A percentile compares a stretch with the other conserved stretches of the same genome.
phyloP scores from a whole-genome alignment of 2,797 vertebrate genomes.

The Austrolebias charrua region DNA sequence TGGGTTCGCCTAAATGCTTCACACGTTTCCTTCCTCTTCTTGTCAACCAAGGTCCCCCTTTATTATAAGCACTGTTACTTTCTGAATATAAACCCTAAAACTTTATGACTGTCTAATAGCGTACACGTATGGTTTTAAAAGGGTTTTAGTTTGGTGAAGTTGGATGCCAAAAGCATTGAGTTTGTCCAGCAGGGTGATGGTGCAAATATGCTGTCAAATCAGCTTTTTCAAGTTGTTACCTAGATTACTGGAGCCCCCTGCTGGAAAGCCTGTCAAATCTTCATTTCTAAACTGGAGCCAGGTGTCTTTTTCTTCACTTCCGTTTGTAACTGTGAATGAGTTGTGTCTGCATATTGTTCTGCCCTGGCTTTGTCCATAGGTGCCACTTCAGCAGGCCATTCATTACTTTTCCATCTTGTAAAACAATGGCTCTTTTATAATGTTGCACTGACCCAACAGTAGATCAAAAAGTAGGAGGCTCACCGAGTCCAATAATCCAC shows the following conservation, averaged over 20 bases:
- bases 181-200: slow-evolving; percentile 25
- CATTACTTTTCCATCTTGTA: slow-evolving; percentile 61
- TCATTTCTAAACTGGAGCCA: background rate
- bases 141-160: slow-evolving; percentile 13
- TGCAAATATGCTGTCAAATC: slow-evolving; percentile 8
- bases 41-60: slow-evolving; percentile 19
- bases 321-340: slow-evolving; percentile 49
- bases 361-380: slow-evolving; percentile 36
- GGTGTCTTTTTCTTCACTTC: slow-evolving; percentile 2
- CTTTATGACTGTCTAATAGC: slow-evolving; percentile 30
- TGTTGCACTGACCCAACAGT: slow-evolving; percentile 66
- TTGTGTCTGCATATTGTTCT: slow-evolving; percentile 52
- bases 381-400: slow-evolving; percentile 57
- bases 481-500: slow-evolving; percentile 72
- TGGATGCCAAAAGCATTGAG: background rate
- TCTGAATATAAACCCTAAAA: slow-evolving; percentile 25
- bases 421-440: slow-evolving; percentile 78
- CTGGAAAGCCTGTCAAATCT: slow-evolving; percentile 43
- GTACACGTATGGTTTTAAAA: slow-evolving; percentile 20
- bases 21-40: slow-evolving; percentile 26
- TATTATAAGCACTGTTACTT: slow-evolving; percentile 15
- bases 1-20: slow-evolving; percentile 37
- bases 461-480: slow-evolving; percentile 76
- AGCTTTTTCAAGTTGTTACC: slow-evolving; percentile 3
- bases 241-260: slow-evolving; percentile 72